Evolutionary conservation across 2,888 invertebrate species (phyloP).

Genomic region (Busseola fusca): DNA sequence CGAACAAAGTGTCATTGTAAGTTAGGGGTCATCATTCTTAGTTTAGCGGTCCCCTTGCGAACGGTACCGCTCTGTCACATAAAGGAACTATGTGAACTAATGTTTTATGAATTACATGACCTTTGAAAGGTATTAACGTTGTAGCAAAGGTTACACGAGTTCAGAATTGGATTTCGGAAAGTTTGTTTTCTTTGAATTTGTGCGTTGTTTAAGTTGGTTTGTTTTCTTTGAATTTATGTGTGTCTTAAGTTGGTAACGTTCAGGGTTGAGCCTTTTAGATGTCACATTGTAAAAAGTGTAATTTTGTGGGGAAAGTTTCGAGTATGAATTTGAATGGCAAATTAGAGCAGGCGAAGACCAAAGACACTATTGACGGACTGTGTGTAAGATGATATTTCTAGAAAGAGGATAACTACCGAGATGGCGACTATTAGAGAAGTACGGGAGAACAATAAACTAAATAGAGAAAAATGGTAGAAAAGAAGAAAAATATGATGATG

Average conservation of each 20-base stretch:
- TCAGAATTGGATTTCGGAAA: slow-evolving; percentile 36
- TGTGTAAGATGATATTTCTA: too few relatives aligned
- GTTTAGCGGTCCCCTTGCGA: slow-evolving; percentile 41
- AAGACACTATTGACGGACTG: neutral
- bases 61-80: slow-evolving; percentile 3
- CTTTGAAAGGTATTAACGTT: slow-evolving; percentile 22
- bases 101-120: slow-evolving; percentile 30
- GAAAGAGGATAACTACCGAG: too few relatives aligned
- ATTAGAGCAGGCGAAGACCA: neutral
- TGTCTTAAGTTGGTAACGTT: slow-evolving; percentile 21
- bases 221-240: slow-evolving; percentile 33
- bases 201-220: slow-evolving; percentile 27
- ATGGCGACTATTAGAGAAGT: too few relatives aligned
- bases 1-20: slow-evolving; percentile 36
- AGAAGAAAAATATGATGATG: too few relatives aligned
- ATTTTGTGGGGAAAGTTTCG: neutral
- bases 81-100: slow-evolving; percentile 16
- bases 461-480: too few relatives aligned
- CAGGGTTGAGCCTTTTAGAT: neutral
- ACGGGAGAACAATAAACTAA: too few relatives aligned
- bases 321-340: neutral
- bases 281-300: neutral
- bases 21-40: slow-evolving; percentile 47
- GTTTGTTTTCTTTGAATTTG: slow-evolving; percentile 39
- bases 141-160: slow-evolving; percentile 14